Base-by-base conservation (phyloP, 2,888 invertebrate species). In the Sympetrum striolatum region DNA sequence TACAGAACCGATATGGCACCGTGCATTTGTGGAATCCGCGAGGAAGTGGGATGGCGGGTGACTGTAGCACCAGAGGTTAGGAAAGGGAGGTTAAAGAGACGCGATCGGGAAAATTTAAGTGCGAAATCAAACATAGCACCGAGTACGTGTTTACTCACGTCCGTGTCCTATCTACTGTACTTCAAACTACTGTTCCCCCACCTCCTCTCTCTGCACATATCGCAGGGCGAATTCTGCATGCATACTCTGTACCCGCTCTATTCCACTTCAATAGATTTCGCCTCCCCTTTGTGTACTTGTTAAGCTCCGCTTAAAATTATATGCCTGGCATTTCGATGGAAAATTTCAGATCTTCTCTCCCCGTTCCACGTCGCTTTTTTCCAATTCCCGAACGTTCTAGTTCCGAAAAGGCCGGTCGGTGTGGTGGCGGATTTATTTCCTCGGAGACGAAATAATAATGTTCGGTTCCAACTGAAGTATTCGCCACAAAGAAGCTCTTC, bases 261-360 rank as follows among this genome's bases (percentile, higher is more conserved):
- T 82, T 82, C 82, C 31, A 53, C 82, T 58, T 82, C 82, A 82
- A 82, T 82, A 14, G 58, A 53, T 31, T 82, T 82, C 35, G 82
- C 82, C 58, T 35, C 39, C 53, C 48, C 25, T 82, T n/a, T 82
- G 53, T 82, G 53, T 58, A 53, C 82, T 82, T 53, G 82, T 82
- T 58, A 82, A 82, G 25, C 82, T 22, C 82, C 58, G 82, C 82
- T 82, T 82, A 82, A 82, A 82, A 82, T 31, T 82, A 58, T 82
- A 82, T 82, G 53, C 58, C 25, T 53, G 82, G 15, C 15, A 53
- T 82, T 53, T 58, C 82, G 35, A 58, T 58, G 82, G 82, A 58
- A 82, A 35, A 53, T 35, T 31, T 31, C 53, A 35, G 58, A 53
- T 82, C 53, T 58, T 82, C 53, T 82, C 73, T 73, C 53, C 4